Conservation (phyloP, 2,113 vertebrate species). For the Odobenus rosmarus region DNA sequence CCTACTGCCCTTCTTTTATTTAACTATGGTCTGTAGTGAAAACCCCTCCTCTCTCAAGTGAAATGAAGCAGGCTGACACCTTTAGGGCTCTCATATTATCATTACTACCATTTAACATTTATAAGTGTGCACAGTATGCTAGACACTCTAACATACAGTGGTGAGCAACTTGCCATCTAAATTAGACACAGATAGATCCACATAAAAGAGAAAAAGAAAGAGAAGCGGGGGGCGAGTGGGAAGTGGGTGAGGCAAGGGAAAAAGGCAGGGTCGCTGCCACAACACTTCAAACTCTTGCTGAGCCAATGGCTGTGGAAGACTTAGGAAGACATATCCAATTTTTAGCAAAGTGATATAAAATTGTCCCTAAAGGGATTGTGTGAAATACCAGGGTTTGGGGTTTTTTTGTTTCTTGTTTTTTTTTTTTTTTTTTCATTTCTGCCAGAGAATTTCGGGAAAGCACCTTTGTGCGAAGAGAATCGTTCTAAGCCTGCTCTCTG, state of each 20-base stretch:
- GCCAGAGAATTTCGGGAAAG: slow-evolving; percentile 48
- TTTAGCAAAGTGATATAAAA: slow-evolving; percentile 68
- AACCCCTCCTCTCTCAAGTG: slow-evolving; percentile 56
- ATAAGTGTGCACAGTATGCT: slow-evolving; percentile 59
- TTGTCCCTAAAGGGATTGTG: slow-evolving; percentile 56
- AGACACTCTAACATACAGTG: slow-evolving; percentile 30
- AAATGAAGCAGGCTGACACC: slow-evolving; percentile 67
- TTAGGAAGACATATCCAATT: slow-evolving; percentile 56
- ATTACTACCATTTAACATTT: slow-evolving; percentile 71
- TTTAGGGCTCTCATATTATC: slow-evolving; percentile 56
- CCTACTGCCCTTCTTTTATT: slow-evolving; percentile 22
- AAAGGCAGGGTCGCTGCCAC: slow-evolving; percentile 53
- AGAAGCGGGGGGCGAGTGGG: slow-evolving; percentile 57
- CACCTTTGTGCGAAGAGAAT: slow-evolving; percentile 38
- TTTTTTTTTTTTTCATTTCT: background rate
- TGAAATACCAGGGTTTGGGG: slow-evolving; percentile 15
- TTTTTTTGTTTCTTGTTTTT: background rate
- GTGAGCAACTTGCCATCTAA: slow-evolving; percentile 61
- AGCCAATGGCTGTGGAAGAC: slow-evolving; percentile 50
- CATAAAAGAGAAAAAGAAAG: slow-evolving; percentile 62
- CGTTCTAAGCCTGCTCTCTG: slow-evolving; percentile 41
- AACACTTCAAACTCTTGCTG: slow-evolving; percentile 62
- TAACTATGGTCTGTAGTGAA: slow-evolving; percentile 28
- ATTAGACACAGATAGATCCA: slow-evolving; percentile 71
- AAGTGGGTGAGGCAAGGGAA: slow-evolving; percentile 43